A percentile compares a stretch with the other conserved stretches of the same genome.
These are phyloP conservation scores for Chamaetylas fuelleborni DNA, from an alignment of 2,113 vertebrate species.

Conservation along the genomic window DNA sequence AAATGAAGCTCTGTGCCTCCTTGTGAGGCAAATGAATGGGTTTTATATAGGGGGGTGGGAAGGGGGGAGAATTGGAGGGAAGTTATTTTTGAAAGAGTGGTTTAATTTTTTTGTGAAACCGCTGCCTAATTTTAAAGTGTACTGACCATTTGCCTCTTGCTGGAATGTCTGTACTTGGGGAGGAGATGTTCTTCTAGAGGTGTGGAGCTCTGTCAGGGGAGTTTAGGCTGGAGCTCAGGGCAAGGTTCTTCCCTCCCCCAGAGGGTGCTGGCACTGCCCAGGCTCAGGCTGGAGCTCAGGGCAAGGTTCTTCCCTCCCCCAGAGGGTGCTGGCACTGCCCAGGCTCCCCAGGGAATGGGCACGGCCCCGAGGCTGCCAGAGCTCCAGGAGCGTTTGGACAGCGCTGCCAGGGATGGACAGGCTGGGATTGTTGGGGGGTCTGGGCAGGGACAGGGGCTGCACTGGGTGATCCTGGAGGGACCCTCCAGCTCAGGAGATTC, in stretches of 20 bases:
- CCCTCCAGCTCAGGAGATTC: not conserved
- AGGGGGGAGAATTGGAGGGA: not conserved
- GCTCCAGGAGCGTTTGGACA: not conserved
- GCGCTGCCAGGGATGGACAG: not conserved
- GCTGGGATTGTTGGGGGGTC: not conserved
- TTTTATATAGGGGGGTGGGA: not conserved
- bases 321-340: not conserved
- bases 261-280: not conserved
- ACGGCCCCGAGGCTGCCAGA: not conserved
- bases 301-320: not conserved
- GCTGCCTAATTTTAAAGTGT: not conserved
- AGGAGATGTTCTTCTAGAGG: not conserved
- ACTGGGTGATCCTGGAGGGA: rapidly evolving
- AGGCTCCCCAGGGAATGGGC: not conserved
- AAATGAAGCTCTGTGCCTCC: not conserved
- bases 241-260: not conserved
- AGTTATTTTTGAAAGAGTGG: not conserved
- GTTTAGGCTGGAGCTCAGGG: rapidly evolving
- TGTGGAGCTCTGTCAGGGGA: not conserved
- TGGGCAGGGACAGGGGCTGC: rapidly evolving
- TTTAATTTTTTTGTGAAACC: not conserved
- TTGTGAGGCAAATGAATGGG: not conserved
- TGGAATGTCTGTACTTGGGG: not conserved
- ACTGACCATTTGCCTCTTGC: not conserved
- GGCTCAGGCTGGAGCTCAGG: not conserved